phyloP scores from a whole-genome alignment of 2,797 vertebrate genomes.

The Paedocypris micromegethes region DNA sequence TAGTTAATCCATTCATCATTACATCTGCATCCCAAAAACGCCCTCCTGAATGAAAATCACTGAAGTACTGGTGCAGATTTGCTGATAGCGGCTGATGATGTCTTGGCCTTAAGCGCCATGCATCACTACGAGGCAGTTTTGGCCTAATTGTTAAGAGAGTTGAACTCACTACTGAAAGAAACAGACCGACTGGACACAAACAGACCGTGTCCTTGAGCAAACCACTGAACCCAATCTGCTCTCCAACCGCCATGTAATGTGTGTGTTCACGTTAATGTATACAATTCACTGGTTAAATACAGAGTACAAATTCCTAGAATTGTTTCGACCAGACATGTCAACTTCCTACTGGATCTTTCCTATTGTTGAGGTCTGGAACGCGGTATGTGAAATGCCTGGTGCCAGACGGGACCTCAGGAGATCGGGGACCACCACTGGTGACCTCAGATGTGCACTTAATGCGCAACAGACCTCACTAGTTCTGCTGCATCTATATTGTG shows the following conservation, averaged over 20 bases:
- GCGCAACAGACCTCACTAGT: conserved; percentile 29
- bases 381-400: conserved; percentile 41
- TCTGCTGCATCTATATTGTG: background rate
- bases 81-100: background rate
- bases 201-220: conserved; percentile 5
- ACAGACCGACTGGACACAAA: too few species aligned
- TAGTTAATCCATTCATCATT: background rate
- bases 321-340: background rate
- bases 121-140: too few species aligned
- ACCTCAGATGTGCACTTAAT: conserved; percentile 27
- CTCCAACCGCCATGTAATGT: too few species aligned
- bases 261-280: too few species aligned
- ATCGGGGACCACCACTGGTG: conserved; percentile 31
- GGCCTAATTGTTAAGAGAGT: too few species aligned
- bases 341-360: conserved; percentile 21
- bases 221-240: too few species aligned
- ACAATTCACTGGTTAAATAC: too few species aligned
- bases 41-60: too few species aligned
- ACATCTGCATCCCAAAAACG: background rate
- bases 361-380: conserved; percentile 43
- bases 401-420: conserved; percentile 45
- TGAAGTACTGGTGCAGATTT: too few species aligned
- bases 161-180: too few species aligned
- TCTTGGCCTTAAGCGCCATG: conserved; percentile 17
- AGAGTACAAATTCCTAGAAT: too few species aligned